Percentiles rank a stretch among this genome's conserved stretches.
Evolutionary conservation across 1,140 invertebrate species (phyloP).

Genomic region (Zaprionus nigranus): DNA sequence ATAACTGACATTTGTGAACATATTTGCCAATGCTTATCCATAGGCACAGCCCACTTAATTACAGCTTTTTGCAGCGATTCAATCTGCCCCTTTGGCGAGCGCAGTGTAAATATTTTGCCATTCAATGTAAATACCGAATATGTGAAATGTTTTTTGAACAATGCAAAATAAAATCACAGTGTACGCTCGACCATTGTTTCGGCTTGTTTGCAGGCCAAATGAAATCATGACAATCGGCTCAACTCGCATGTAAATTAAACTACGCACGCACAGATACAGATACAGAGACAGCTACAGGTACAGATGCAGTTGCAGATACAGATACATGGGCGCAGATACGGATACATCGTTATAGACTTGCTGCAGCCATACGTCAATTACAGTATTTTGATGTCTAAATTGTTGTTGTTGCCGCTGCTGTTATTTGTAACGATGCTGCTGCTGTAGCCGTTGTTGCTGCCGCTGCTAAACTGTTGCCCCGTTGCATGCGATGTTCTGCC

Average conservation of each 20-base stretch:
- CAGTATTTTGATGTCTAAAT: conserved; percentile 63
- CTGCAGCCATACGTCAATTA: conserved; percentile 66
- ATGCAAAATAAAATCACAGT: conserved; percentile 59
- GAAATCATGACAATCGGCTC: conserved; percentile 70
- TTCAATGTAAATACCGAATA: conserved; percentile 42
- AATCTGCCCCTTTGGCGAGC: conserved; percentile 15
- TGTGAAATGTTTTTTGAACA: conserved; percentile 45
- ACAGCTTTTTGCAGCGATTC: conserved; percentile 36
- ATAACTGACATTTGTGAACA: conserved; percentile 6
- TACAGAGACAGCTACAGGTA: conserved; percentile 15
- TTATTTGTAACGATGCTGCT: background rate
- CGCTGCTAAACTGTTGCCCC: conserved; percentile 49
- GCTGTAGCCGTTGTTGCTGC: conserved; percentile 3
- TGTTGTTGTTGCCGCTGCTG: conserved; percentile 36
- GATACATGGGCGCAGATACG: background rate
- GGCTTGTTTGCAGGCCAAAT: conserved; percentile 68
- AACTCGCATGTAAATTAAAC: conserved; percentile 61
- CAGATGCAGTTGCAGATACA: conserved; percentile 18
- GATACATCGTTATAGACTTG: no score
- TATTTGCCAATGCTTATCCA: conserved; percentile 59
- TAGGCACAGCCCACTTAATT: conserved; percentile 65
- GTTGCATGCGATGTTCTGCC: conserved; percentile 31
- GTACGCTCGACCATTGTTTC: conserved; percentile 37
- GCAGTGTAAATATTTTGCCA: conserved; percentile 47
- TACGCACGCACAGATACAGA: conserved; percentile 40